phyloP scores from a whole-genome alignment of 2,888 invertebrate genomes.

The Acholoe squamosa region DNA sequence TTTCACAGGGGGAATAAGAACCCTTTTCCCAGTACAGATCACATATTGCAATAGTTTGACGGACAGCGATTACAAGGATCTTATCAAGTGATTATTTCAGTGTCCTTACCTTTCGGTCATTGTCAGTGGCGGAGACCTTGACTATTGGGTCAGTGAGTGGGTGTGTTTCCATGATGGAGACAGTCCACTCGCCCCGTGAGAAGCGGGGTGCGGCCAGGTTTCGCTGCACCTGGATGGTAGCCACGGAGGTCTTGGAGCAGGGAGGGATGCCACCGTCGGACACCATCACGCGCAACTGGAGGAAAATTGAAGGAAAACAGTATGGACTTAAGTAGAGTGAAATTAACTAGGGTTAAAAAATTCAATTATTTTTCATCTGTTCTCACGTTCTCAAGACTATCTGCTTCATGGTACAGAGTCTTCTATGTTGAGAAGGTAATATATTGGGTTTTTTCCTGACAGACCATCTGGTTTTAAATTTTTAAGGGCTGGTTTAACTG shows the following conservation, averaged over 20 bases:
- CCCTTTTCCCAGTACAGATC: too few species aligned
- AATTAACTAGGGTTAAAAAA: too few species aligned
- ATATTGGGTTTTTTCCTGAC: too few species aligned
- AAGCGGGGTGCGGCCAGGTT: slow-evolving; percentile 88
- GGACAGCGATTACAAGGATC: too few species aligned
- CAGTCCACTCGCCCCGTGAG: slow-evolving; percentile 92
- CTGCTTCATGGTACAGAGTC: too few species aligned
- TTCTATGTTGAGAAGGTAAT: too few species aligned
- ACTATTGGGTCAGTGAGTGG: slow-evolving; percentile 68
- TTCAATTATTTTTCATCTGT: too few species aligned
- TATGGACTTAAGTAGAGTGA: neutral
- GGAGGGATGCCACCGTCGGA: slow-evolving; percentile 70
- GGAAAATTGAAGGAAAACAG: neutral
- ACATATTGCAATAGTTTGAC: too few species aligned
- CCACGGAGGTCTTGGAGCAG: slow-evolving; percentile 72
- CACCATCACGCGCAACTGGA: slow-evolving; percentile 68
- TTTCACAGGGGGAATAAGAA: too few species aligned
- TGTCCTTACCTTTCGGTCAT: slow-evolving; percentile 66
- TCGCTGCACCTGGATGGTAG: slow-evolving; percentile 75
- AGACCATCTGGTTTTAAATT: too few species aligned
- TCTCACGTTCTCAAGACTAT: too few species aligned
- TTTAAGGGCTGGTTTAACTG: too few species aligned
- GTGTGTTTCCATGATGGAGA: slow-evolving; percentile 92
- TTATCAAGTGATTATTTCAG: neutral
- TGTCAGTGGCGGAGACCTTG: slow-evolving; percentile 67